Percentiles rank a stretch among this genome's conserved stretches.
Conservation (phyloP, 1,140 invertebrate species). For the Tetramorium parvispinum region DNA sequence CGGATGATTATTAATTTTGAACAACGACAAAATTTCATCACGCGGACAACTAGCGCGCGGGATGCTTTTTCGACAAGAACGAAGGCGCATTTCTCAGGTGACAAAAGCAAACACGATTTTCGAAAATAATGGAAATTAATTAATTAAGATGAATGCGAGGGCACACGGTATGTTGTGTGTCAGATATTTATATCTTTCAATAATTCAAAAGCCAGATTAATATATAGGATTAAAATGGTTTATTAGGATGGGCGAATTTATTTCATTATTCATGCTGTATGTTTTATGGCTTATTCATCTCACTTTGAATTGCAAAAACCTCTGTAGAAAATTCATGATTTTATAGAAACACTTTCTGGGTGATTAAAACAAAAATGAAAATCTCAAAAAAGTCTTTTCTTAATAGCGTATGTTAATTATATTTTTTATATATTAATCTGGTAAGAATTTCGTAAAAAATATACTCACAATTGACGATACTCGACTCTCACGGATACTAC, state of each 20-base stretch:
- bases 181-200: conserved; percentile 35
- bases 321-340: neutral
- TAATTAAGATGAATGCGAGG: conserved; percentile 30
- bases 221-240: conserved; percentile 23
- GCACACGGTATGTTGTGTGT: neutral
- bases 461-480: neutral
- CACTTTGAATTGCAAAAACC: conserved; percentile 21
- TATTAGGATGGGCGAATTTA: conserved; percentile 17
- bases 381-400: neutral
- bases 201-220: conserved; percentile 38
- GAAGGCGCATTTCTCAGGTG: neutral
- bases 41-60: neutral
- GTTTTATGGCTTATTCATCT: neutral
- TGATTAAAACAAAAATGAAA: neutral
- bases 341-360: neutral
- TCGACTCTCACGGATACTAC: conserved; percentile 35
- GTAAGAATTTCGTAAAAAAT: neutral
- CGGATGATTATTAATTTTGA: conserved; percentile 56
- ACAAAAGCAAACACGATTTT: neutral
- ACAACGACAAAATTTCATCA: conserved; percentile 53
- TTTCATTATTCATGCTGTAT: conserved; percentile 22
- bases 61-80: neutral
- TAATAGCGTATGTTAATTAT: neutral
- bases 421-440: neutral
- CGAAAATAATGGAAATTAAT: conserved; percentile 5